Conservation (phyloP, 2,797 vertebrate genomes). For the Hippopotamyrus pictus region DNA sequence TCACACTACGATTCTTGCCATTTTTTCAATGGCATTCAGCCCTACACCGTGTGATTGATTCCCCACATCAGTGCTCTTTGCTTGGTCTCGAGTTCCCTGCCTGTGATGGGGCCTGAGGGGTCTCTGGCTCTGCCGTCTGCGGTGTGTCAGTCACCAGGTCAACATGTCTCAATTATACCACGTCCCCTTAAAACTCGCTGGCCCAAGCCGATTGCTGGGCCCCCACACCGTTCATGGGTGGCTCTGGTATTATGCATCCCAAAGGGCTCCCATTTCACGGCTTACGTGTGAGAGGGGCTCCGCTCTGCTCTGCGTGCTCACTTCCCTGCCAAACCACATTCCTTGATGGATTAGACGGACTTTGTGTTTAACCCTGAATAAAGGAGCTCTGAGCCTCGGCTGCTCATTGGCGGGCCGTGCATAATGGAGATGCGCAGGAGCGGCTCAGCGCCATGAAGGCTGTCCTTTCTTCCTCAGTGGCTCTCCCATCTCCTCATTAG, state of each 20-base stretch:
- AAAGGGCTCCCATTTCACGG: constrained; percentile 6
- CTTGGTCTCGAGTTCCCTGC: background rate
- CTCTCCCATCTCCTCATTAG: background rate
- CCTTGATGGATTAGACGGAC: constrained; percentile 4
- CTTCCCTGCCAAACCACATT: constrained; percentile 10
- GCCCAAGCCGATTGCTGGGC: background rate
- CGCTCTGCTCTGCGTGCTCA: background rate
- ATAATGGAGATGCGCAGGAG: background rate
- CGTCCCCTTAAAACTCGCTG: background rate
- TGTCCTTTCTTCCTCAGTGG: background rate
- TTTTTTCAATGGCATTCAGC: background rate
- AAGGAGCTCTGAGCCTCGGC: background rate
- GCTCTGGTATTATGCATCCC: background rate
- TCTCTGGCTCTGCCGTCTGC: background rate
- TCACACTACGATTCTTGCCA: background rate
- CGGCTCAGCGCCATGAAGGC: background rate
- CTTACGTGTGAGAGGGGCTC: background rate
- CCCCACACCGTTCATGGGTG: background rate
- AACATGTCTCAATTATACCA: background rate
- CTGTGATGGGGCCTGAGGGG: too few species aligned
- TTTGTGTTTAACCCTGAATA: constrained; percentile 4
- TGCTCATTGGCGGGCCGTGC: background rate
- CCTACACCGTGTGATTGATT: background rate
- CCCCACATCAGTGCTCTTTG: background rate
- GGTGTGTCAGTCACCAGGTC: background rate